Base-by-base conservation (phyloP, 92 coral and sea anemone species). In the Palythoa grandis region DNA sequence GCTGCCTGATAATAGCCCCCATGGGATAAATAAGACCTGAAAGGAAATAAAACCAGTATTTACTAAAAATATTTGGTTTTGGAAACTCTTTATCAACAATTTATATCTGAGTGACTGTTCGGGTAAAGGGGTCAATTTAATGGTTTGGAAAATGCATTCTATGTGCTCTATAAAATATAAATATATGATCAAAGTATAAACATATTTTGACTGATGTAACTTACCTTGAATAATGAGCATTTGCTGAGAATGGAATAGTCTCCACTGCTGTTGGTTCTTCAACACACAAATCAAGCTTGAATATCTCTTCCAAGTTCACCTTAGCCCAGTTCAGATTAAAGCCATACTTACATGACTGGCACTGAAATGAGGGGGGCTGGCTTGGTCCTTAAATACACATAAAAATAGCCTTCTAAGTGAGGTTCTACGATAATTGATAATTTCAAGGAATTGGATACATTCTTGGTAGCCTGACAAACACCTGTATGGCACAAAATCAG, bases 351-450 rank as follows among this genome's bases (percentile, higher is more conserved):
- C 99, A 97, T 13, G 73, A 80, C 83, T 90, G 96, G 83, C 99
- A 97, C 87, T 95, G 99, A 71, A 97, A 97, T 35, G 99, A 97
- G 4, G 99, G 99, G 2, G 99, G 98, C 68, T 92, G 93, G 90
- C 92, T 97, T 11, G 90, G 89, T 23, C 99, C 99, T 97, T 72
- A 14, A 39, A 22, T 70, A 19, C 19, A 29, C 13, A 19, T 8
- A 63, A 63, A 4, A 17, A 10, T 17, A 23, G 3, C 25, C 22
- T 4, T 61, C 24, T 17, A 19, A 63, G 25, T 23, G 22, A 63
- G 22, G 24, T 5, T 63, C 50, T 43, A 8, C 50, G 6, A 43
- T 4, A 43, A 5, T 43, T 43, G 7, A 43, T 43, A 43, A 43
- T 63, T 2, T n/a, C 10, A 17, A 20, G 8, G 8, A n/a, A 2